Conservation (phyloP, 2,113 vertebrate genomes). For the Tyto alba region DNA sequence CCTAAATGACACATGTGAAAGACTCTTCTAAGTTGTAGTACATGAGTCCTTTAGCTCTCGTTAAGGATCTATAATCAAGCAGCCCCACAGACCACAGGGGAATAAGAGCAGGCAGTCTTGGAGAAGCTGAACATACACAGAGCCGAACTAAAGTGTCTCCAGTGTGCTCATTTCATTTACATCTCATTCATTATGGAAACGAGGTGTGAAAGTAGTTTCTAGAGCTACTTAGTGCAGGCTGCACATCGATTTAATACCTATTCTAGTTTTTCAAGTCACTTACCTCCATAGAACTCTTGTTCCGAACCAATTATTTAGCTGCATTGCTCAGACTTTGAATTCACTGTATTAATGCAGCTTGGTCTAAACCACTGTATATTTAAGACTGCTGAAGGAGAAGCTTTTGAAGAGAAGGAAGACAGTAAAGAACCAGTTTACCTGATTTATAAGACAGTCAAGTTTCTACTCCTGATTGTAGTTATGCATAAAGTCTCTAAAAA, state of each 20-base stretch:
- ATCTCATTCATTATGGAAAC: constrained; percentile 15
- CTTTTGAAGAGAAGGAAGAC: not conserved
- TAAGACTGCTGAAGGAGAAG: not conserved
- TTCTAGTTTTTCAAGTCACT: not conserved
- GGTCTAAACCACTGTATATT: not conserved
- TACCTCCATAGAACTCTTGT: not conserved
- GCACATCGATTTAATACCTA: not conserved
- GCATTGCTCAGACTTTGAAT: not conserved
- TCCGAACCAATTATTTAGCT: not conserved
- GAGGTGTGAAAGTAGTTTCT: constrained; percentile 21
- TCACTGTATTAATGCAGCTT: not conserved
- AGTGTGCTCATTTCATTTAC: not conserved
- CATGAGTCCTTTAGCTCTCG: fast-evolving
- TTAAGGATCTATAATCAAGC: not conserved
- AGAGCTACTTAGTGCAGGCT: constrained; percentile 9
- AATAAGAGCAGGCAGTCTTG: not conserved
- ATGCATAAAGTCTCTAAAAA: not conserved
- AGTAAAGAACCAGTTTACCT: not conserved
- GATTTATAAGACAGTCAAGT: not conserved
- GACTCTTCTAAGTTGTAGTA: not conserved
- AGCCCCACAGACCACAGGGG: not conserved
- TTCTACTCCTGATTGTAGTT: not conserved
- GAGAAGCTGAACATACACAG: not conserved
- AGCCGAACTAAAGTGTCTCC: not conserved
- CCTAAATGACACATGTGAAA: not conserved